Conservation (phyloP, 2,113 vertebrate genomes). For the Prunella fulvescens region DNA sequence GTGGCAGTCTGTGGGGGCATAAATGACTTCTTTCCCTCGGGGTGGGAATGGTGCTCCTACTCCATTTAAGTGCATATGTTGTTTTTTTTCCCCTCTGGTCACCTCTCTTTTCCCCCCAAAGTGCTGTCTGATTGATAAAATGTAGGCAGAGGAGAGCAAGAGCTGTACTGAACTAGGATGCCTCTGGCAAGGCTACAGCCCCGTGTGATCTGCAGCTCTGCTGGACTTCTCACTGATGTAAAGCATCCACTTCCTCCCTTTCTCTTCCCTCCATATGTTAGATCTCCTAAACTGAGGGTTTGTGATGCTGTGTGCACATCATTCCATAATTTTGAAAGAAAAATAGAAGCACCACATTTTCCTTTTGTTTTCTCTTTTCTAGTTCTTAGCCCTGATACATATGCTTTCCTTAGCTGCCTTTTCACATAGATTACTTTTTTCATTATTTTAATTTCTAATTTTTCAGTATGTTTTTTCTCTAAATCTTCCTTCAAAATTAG, state of each 20-base stretch:
- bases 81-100: background rate
- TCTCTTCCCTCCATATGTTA: background rate
- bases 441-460: background rate
- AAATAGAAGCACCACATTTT: background rate
- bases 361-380: background rate
- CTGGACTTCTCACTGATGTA: background rate
- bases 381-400: background rate
- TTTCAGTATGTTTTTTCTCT: background rate
- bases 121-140: background rate
- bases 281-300: background rate
- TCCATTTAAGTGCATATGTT: background rate
- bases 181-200: background rate
- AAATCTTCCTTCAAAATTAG: background rate
- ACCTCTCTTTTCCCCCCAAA: background rate
- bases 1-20: background rate
- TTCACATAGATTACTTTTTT: background rate
- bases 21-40: background rate
- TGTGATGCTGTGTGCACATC: background rate
- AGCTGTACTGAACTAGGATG: fast-evolving
- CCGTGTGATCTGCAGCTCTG: background rate
- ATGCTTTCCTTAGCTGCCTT: background rate
- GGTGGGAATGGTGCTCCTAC: background rate
- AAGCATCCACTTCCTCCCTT: background rate
- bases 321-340: background rate
- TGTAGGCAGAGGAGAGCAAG: background rate